phyloP scores from a whole-genome alignment of 2,888 invertebrate species.

The Amblyjoppa proteus region DNA sequence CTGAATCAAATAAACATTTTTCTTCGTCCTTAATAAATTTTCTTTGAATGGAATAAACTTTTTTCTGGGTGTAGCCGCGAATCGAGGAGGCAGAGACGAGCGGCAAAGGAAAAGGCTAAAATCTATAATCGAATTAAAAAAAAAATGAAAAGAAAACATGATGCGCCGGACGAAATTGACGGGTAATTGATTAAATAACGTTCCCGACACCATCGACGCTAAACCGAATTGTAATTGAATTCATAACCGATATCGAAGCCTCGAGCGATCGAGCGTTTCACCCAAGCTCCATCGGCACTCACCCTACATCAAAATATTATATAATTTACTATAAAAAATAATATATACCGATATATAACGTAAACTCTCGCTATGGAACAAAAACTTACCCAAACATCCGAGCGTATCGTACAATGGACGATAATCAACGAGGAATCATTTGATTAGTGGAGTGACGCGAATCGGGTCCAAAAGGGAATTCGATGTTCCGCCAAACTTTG shows the following conservation, averaged over 20 bases:
- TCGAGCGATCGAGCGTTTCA: background rate
- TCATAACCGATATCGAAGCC: conserved; percentile 39
- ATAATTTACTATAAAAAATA: no score
- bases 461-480: background rate
- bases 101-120: no score
- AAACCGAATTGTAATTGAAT: conserved; percentile 20
- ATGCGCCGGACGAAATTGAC: background rate
- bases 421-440: conserved; percentile 31
- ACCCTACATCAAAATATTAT: conserved; percentile 14
- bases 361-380: no score
- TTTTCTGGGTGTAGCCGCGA: background rate
- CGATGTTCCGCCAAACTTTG: no score
- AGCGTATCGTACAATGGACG: background rate
- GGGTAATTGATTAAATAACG: conserved; percentile 16
- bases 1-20: no score
- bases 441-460: conserved; percentile 9
- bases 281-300: background rate
- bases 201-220: background rate
- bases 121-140: no score
- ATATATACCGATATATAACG: background rate
- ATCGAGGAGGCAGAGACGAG: background rate
- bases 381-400: no score
- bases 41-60: no score
- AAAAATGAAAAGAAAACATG: background rate
- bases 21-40: no score